Conservation (phyloP, 2,113 vertebrate genomes). For the Nibea albiflora region DNA sequence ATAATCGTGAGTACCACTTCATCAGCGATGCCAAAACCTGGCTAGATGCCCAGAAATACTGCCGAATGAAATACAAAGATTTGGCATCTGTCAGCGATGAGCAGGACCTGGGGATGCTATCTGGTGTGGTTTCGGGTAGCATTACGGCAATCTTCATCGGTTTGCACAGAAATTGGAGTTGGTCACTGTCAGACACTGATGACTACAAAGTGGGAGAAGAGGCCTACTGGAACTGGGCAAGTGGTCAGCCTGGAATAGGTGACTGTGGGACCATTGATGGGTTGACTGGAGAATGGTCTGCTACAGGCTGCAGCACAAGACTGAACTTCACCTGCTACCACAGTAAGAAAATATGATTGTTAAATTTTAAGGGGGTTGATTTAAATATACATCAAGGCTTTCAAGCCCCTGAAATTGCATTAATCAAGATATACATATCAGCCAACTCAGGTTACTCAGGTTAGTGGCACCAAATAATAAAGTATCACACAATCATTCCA, state of each 20-base stretch:
- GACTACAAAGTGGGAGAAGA: conserved; percentile 4
- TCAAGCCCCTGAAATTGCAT: too few species aligned
- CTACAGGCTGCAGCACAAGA: rapidly evolving
- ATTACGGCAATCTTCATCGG: neutral
- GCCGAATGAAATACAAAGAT: conserved; percentile 1
- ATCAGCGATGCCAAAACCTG: neutral
- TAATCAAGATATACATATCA: too few species aligned
- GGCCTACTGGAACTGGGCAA: conserved; percentile 14
- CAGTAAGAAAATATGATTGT: conserved; percentile 5
- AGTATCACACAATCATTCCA: too few species aligned
- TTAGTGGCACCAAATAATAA: too few species aligned
- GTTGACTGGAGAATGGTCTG: neutral
- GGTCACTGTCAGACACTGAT: neutral
- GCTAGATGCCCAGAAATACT: neutral
- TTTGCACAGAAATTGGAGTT: conserved; percentile 9
- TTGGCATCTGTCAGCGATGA: neutral
- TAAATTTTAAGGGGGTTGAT: neutral
- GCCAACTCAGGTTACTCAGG: too few species aligned
- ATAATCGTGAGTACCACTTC: neutral
- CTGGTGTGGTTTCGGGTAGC: rapidly evolving
- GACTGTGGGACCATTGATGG: neutral
- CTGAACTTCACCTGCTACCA: conserved; percentile 24
- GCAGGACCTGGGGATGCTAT: neutral
- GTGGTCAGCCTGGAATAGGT: rapidly evolving
- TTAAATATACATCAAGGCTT: neutral